These are phyloP conservation scores for Euglossa dilemma DNA, from an alignment of 1,140 invertebrate genomes.

Conservation along the genomic window DNA sequence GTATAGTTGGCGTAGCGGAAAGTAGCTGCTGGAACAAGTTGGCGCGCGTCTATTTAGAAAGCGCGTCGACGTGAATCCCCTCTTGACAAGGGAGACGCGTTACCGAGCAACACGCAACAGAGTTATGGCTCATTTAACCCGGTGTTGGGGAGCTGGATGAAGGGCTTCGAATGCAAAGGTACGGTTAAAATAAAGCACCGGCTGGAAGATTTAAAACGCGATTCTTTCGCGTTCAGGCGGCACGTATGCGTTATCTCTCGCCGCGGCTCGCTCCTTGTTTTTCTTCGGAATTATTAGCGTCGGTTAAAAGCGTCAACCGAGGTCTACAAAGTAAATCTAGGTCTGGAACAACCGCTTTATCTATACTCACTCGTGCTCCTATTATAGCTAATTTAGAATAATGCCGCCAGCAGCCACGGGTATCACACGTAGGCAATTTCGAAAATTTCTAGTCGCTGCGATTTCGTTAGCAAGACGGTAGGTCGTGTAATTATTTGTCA, in stretches of 20 bases:
- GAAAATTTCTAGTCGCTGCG: too few species aligned
- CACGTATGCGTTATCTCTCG: background rate
- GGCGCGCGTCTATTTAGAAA: slow-evolving; percentile 46
- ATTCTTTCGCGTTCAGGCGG: background rate
- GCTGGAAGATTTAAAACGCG: slow-evolving; percentile 8
- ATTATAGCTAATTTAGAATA: too few species aligned
- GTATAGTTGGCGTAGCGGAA: background rate
- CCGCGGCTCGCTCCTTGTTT: background rate
- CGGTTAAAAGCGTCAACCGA: background rate
- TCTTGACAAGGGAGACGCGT: slow-evolving; percentile 41
- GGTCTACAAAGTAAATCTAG: background rate
- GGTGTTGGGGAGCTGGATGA: slow-evolving; percentile 8
- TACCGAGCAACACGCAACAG: slow-evolving; percentile 50
- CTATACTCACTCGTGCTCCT: too few species aligned
- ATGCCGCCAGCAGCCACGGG: too few species aligned
- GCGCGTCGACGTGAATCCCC: slow-evolving; percentile 47
- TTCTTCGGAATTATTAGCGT: background rate
- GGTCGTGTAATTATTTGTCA: background rate
- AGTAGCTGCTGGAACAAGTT: slow-evolving; percentile 15
- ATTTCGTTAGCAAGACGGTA: too few species aligned
- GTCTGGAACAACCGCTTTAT: background rate
- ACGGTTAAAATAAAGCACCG: slow-evolving; percentile 29
- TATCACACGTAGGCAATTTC: background rate
- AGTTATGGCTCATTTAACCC: slow-evolving; percentile 51
- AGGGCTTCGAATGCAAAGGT: slow-evolving; percentile 20